Evolutionary conservation across 2,113 vertebrate genomes (phyloP).

Genomic region (Pterocles gutturalis): DNA sequence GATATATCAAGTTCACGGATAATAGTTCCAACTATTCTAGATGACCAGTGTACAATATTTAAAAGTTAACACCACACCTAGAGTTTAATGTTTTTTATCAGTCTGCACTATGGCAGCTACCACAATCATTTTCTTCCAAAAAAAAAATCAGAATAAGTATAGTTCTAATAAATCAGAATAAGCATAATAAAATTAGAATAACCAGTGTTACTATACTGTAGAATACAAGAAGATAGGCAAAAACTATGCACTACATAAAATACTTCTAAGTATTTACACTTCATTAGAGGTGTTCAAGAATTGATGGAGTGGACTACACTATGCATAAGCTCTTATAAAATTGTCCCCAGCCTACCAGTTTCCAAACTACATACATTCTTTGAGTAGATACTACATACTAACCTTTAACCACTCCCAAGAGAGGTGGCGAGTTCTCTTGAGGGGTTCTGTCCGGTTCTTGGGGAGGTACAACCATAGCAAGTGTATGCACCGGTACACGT

Average conservation of each 20-base stretch:
- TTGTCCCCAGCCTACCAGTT: background rate
- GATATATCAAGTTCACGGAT: background rate
- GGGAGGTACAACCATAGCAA: conserved; percentile 98
- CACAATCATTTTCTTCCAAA: background rate
- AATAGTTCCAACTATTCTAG: background rate
- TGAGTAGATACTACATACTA: conserved; percentile 56
- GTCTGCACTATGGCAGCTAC: background rate
- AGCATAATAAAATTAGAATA: background rate
- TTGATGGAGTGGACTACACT: background rate
- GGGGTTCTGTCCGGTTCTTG: conserved; percentile 96
- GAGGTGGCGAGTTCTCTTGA: conserved; percentile 86
- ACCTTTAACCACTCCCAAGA: conserved; percentile 93
- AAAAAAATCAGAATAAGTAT: background rate
- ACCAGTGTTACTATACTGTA: background rate
- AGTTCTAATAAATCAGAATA: background rate
- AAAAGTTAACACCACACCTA: background rate
- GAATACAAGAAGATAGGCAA: background rate
- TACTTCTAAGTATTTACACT: background rate
- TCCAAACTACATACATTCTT: background rate
- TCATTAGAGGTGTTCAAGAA: background rate
- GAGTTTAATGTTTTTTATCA: background rate
- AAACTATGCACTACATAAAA: background rate
- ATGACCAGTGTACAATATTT: background rate
- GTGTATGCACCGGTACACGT: conserved; percentile 96
- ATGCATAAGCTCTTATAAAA: background rate